A percentile compares a stretch with the other conserved stretches of the same genome.
Evolutionary conservation across 2,113 vertebrate species (phyloP).

Genomic region (Acrocephalus kingi): DNA sequence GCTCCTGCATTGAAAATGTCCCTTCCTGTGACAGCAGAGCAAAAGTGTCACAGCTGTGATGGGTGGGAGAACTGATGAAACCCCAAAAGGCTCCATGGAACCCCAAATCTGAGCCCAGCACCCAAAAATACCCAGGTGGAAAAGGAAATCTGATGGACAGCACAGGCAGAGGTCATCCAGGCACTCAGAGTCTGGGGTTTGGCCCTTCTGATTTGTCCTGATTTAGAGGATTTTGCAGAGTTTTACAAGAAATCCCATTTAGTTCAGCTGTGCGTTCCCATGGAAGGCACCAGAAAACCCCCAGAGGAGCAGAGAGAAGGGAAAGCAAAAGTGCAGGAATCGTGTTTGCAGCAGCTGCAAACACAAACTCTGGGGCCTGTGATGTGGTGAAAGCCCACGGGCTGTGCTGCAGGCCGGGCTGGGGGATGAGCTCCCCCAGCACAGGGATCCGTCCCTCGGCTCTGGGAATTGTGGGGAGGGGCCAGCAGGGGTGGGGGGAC

Average conservation of each 20-base stretch:
- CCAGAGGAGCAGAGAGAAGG: conserved; percentile 87
- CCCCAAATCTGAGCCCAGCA: background rate
- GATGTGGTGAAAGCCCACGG: background rate
- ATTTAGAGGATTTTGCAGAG: conserved; percentile 62
- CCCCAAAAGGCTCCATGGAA: background rate
- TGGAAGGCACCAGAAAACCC: conserved; percentile 88
- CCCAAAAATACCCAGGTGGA: background rate
- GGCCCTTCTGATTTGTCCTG: background rate
- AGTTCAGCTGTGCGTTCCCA: conserved; percentile 86
- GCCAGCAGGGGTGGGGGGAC: conserved; percentile 83
- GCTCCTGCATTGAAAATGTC: background rate
- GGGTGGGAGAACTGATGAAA: background rate
- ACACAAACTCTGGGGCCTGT: background rate
- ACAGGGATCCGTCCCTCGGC: conserved; percentile 48
- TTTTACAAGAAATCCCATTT: conserved; percentile 81
- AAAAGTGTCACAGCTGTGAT: background rate
- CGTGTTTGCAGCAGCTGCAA: background rate
- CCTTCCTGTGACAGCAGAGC: background rate
- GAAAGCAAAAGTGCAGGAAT: conserved; percentile 56
- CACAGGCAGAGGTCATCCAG: background rate
- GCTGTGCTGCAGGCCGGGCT: background rate
- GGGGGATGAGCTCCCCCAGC: background rate
- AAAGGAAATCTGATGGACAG: background rate
- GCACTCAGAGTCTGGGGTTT: background rate
- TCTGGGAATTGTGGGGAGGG: conserved; percentile 50